Percentiles rank a stretch among this genome's conserved stretches.
Evolutionary conservation across 1,140 invertebrate species (phyloP).

Genomic region (Rhynchophorus ferrugineus): DNA sequence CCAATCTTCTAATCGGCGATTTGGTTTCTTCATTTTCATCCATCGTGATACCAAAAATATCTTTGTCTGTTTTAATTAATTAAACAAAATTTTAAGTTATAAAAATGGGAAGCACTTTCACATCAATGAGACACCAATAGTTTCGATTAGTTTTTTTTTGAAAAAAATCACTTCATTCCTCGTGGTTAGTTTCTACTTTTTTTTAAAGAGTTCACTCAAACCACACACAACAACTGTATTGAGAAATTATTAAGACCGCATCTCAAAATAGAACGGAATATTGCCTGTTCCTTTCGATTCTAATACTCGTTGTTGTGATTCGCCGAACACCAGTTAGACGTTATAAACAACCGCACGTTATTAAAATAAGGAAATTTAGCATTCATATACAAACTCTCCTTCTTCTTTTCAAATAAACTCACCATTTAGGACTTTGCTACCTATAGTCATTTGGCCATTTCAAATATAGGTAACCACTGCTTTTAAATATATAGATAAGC

Average conservation of each 20-base stretch:
- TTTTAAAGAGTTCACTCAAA: conserved; percentile 5
- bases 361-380: conserved; percentile 5
- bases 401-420: neutral
- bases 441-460: neutral
- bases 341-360: conserved; percentile 13
- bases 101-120: conserved; percentile 14
- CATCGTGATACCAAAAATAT: conserved; percentile 38
- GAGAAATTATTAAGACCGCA: conserved; percentile 9
- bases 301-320: conserved; percentile 6
- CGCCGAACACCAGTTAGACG: neutral
- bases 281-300: conserved; percentile 2
- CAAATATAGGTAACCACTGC: too few relatives aligned
- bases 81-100: neutral
- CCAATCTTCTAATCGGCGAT: conserved; percentile 68
- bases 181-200: neutral
- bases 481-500: too few relatives aligned
- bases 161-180: neutral
- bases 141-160: neutral
- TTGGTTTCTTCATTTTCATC: conserved; percentile 64
- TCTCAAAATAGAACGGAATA: conserved; percentile 14
- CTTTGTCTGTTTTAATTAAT: conserved; percentile 2
- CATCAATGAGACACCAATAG: neutral
- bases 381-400: neutral
- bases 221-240: conserved; percentile 10
- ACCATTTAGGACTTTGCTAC: neutral